A percentile compares a stretch with the other conserved stretches of the same genome.
These are phyloP conservation scores for Scophthalmus maximus DNA, from an alignment of 2,113 vertebrate genomes.

Conservation along the genomic window DNA sequence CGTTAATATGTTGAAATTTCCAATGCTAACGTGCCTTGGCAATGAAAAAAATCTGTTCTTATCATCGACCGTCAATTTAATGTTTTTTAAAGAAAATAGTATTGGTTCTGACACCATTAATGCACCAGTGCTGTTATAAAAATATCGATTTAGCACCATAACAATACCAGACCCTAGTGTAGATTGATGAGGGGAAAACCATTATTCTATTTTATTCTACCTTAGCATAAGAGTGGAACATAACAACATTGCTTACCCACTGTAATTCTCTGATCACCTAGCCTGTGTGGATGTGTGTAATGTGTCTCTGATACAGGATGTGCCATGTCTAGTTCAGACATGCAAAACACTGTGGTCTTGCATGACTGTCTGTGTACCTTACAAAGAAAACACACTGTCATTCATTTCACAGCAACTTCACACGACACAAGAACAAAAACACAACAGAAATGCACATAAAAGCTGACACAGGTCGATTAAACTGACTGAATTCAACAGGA, in stretches of 20 bases:
- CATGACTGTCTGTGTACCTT: slow-evolving; percentile 57
- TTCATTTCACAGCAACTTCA: slow-evolving; percentile 42
- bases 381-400: slow-evolving; percentile 41
- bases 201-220: no score
- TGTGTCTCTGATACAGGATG: slow-evolving; percentile 56
- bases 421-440: slow-evolving; percentile 33
- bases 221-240: no score
- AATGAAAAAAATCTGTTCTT: no score
- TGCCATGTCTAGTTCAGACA: slow-evolving; percentile 58
- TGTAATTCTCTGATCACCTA: slow-evolving; percentile 43
- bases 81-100: no score
- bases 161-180: no score
- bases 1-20: no score
- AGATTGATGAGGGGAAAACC: no score
- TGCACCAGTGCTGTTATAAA: no score
- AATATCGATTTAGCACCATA: no score
- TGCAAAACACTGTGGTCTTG: slow-evolving; percentile 43
- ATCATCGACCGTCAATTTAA: no score
- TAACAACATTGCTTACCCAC: slow-evolving; percentile 34
- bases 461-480: slow-evolving; percentile 34
- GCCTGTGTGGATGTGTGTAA: slow-evolving; percentile 18
- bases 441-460: slow-evolving; percentile 34
- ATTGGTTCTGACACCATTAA: no score
- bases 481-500: slow-evolving; percentile 54
- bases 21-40: no score